Base-by-base conservation (phyloP, 2,113 vertebrate genomes). In the Oreotrochilus melanogaster region DNA sequence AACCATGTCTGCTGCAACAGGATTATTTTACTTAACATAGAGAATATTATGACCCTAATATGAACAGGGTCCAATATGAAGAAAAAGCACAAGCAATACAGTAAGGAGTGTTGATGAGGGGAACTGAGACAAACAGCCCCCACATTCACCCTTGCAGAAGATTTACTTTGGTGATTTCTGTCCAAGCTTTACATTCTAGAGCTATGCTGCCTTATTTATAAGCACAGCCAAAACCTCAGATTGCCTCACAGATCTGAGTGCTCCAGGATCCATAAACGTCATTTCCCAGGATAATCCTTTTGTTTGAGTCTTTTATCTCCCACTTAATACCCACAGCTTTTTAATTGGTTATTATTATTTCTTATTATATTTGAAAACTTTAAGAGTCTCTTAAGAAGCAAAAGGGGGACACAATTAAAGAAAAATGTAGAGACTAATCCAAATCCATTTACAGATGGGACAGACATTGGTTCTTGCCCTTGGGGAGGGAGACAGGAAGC, bases 341-440 rank as follows among this genome's bases (percentile, higher is more conserved):
- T 88, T 72, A 89, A 96, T 95, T 93, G 61, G 25, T 93, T 94
- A 94, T 95, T 93, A 96, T 94, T 93, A 95, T 93, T 97, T 95
- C 75, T 78, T 57, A 78, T 96, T 95, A 94, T 83, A 92, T 80
- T 88, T 90, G 31, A 89, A 92, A 92, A 84, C 80, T 93, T 93
- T 88, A 96, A 88, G 85, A 95, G 72, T 78, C 90, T 90, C 88
- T 73, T 56, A 95, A 94, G 94, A 80, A 90, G 72, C 11, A 83
- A 86, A 54, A 42, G 39, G 42, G 23, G 43, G 24, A 48, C 27
- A 33, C 51, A 92, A 96, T 86, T 78, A 83, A 88, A 88, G 79
- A 70, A 95, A 95, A 97, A 80, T 61, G 56, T 39, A 51, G 86
- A 56, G 72, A 90, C 86, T 90, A 93, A 86, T 83, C 51, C 73